phyloP scores from a whole-genome alignment of 2,113 vertebrate genomes.

The Uria lomvia region DNA sequence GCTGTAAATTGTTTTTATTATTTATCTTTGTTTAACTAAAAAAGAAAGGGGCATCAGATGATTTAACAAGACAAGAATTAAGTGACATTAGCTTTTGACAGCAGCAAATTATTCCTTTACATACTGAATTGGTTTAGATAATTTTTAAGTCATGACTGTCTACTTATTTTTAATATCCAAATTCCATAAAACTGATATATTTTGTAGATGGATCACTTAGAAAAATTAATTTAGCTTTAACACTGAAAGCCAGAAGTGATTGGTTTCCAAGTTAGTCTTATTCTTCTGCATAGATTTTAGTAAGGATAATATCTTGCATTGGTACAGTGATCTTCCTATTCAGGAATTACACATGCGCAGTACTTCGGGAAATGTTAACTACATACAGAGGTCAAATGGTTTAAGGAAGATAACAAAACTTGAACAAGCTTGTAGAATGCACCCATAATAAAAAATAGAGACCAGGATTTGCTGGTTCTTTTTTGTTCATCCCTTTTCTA shows the following conservation, averaged over 20 bases:
- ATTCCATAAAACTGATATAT: conserved; percentile 3
- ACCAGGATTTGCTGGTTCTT: not conserved
- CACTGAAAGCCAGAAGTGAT: not conserved
- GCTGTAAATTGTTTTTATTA: conserved; percentile 79
- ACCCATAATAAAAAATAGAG: not conserved
- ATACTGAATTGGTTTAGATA: conserved; percentile 53
- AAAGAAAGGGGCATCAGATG: conserved; percentile 67
- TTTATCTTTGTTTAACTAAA: conserved; percentile 80
- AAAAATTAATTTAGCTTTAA: conserved; percentile 40
- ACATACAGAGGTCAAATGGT: not conserved
- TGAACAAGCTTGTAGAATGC: not conserved
- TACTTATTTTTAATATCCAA: conserved; percentile 41
- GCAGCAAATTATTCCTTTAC: conserved; percentile 59
- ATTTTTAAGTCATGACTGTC: conserved; percentile 40
- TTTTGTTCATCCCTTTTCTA: not conserved
- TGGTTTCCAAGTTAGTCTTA: conserved; percentile 12
- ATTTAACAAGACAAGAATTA: conserved; percentile 76
- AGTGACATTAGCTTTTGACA: conserved; percentile 69
- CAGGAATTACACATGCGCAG: not conserved
- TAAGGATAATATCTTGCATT: not conserved
- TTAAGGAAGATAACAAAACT: not conserved
- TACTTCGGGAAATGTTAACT: not conserved
- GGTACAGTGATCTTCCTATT: not conserved
- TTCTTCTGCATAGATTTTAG: not conserved
- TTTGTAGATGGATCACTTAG: conserved; percentile 28